phyloP scores from a whole-genome alignment of 2,797 vertebrate genomes.

The Tapirus indicus region DNA sequence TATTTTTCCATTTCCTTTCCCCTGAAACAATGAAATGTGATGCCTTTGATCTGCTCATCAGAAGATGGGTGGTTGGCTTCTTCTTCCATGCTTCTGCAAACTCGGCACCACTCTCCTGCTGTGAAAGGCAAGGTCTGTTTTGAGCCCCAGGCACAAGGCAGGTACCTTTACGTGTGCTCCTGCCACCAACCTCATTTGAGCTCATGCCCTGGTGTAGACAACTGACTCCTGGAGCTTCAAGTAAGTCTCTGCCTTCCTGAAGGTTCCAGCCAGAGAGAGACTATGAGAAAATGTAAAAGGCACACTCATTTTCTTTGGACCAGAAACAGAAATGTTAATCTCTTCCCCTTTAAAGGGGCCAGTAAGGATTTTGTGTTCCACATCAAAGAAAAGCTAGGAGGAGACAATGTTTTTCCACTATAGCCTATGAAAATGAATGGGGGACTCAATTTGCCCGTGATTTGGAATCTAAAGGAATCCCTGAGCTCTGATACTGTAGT shows the following conservation, averaged over 20 bases:
- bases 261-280: neutral
- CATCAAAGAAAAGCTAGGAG: constrained; percentile 10
- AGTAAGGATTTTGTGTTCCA: constrained; percentile 35
- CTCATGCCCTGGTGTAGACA: neutral
- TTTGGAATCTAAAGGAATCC: constrained; percentile 28
- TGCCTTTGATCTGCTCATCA: constrained; percentile 65
- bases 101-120: neutral
- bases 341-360: constrained; percentile 50
- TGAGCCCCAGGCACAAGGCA: neutral
- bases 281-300: constrained; percentile 38
- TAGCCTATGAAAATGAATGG: neutral
- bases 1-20: constrained; percentile 77
- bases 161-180: neutral
- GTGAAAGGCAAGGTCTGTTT: neutral
- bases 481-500: neutral
- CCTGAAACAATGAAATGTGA: constrained; percentile 59
- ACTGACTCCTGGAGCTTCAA: neutral
- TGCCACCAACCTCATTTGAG: neutral
- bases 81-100: neutral
- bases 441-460: neutral
- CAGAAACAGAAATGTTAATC: constrained; percentile 54
- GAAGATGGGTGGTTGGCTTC: constrained; percentile 32
- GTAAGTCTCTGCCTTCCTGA: neutral
- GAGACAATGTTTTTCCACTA: constrained; percentile 9
- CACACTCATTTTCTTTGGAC: constrained; percentile 60